Evolutionary conservation across 2,797 vertebrate species (phyloP).

Genomic region (Dallia pectoralis): DNA sequence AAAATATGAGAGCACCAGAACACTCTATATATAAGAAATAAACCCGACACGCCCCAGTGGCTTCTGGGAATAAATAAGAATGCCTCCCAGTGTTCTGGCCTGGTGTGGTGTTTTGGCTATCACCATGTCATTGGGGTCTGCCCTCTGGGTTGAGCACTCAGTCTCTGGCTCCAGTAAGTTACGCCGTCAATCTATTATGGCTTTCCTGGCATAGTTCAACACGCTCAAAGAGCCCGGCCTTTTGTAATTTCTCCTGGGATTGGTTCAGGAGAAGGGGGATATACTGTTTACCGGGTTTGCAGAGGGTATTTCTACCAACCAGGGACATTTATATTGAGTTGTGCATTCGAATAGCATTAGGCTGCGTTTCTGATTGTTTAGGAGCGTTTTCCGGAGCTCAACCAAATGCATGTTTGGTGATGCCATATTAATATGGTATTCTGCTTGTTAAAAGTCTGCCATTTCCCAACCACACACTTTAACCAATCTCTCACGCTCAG

Average conservation of each 20-base stretch:
- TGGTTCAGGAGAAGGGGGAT: background rate
- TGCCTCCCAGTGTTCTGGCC: too few relatives aligned
- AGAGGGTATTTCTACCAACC: constrained; percentile 1
- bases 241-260: constrained; percentile 14
- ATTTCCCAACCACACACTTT: background rate
- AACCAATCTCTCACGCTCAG: background rate
- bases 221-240: constrained; percentile 32
- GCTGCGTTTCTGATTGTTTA: background rate
- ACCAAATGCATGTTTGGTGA: background rate
- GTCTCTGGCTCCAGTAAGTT: constrained; percentile 25
- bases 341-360: background rate
- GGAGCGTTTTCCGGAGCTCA: background rate
- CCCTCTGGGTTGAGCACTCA: background rate
- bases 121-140: background rate
- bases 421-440: background rate
- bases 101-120: too few relatives aligned
- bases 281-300: background rate
- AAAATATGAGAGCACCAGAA: too few relatives aligned
- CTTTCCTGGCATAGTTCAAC: constrained; percentile 29
- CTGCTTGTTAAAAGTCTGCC: background rate
- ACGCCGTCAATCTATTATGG: constrained; percentile 40
- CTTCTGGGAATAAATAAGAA: too few relatives aligned
- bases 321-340: background rate
- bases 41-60: too few relatives aligned
- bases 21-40: too few relatives aligned